phyloP scores from a whole-genome alignment of 2,888 invertebrate species.

The Drosophila austrosaltans region DNA sequence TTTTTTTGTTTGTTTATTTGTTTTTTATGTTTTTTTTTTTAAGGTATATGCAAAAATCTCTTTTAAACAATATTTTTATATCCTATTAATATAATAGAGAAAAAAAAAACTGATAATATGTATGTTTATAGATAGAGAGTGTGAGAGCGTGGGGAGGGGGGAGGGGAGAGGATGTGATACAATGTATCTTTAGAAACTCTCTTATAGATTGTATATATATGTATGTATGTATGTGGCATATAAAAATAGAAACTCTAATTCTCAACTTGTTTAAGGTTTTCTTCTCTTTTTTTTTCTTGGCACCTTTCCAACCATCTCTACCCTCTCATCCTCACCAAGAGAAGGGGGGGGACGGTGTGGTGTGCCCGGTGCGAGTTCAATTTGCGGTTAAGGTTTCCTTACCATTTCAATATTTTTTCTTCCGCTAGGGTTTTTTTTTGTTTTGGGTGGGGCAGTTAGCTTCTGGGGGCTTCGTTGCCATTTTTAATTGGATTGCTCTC shows the following conservation, averaged over 20 bases:
- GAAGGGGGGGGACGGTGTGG: conserved; percentile 1
- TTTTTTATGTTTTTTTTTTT: background rate
- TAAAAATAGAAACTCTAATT: conserved; percentile 71
- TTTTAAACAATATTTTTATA: conserved; percentile 37
- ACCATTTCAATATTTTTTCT: background rate
- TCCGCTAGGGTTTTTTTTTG: conserved; percentile 4
- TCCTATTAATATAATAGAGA: conserved; percentile 77
- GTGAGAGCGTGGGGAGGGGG: background rate
- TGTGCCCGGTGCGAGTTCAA: background rate
- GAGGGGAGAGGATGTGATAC: background rate
- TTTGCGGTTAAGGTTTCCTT: conserved; percentile 23
- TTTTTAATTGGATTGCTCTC: conserved; percentile 31
- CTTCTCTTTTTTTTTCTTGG: background rate
- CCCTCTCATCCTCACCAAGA: background rate
- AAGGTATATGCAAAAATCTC: conserved; percentile 22
- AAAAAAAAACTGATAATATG: conserved; percentile 56
- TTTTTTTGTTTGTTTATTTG: conserved; percentile 12
- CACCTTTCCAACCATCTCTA: background rate
- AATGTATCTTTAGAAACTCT: background rate
- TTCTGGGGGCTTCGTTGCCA: conserved; percentile 58
- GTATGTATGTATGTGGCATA: conserved; percentile 46
- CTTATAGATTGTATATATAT: background rate
- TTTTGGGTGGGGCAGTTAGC: conserved; percentile 46
- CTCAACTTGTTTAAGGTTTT: conserved; percentile 33
- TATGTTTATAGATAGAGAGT: conserved; percentile 3